Conservation (phyloP, 2,797 vertebrate genomes). For the Chromobotia macracanthus region DNA sequence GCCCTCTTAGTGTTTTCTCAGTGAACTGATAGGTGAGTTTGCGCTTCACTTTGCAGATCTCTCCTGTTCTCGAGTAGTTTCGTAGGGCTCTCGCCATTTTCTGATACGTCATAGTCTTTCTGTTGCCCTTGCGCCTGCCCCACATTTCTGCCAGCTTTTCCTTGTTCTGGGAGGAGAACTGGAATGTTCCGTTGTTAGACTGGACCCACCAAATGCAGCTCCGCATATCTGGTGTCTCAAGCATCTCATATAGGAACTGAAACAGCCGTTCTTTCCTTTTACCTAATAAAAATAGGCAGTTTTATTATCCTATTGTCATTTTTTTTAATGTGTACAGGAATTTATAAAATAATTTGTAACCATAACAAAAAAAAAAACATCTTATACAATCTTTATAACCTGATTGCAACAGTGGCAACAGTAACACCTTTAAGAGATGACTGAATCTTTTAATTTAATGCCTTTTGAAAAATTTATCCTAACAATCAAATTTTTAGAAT, state of each 20-base stretch:
- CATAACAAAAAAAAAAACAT: no score
- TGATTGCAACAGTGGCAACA: no score
- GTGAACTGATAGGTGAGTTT: constrained; percentile 82
- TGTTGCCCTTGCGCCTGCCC: constrained; percentile 81
- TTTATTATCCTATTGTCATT: no score
- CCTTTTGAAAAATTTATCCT: not conserved
- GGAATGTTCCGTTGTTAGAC: constrained; percentile 78
- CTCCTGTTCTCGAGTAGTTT: constrained; percentile 81
- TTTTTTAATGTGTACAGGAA: no score
- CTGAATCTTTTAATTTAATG: no score
- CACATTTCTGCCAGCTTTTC: constrained; percentile 81
- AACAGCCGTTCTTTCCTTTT: constrained; percentile 83
- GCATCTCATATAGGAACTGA: constrained; percentile 85
- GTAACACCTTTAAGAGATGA: no score
- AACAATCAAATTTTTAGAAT: not conserved
- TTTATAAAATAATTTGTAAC: no score
- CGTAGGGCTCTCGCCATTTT: constrained; percentile 83
- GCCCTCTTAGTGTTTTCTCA: constrained; percentile 74
- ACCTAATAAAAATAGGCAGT: constrained; percentile 62
- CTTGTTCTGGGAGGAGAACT: constrained; percentile 86
- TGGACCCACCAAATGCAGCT: constrained; percentile 86
- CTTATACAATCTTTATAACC: no score
- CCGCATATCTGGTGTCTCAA: constrained; percentile 81
- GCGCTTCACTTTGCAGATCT: constrained; percentile 83
- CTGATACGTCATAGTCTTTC: constrained; percentile 86